Evolutionary conservation across 2,113 vertebrate genomes (phyloP), one percentile per base, ranked within the genome.

Genomic region (Mixornis gularis): DNA sequence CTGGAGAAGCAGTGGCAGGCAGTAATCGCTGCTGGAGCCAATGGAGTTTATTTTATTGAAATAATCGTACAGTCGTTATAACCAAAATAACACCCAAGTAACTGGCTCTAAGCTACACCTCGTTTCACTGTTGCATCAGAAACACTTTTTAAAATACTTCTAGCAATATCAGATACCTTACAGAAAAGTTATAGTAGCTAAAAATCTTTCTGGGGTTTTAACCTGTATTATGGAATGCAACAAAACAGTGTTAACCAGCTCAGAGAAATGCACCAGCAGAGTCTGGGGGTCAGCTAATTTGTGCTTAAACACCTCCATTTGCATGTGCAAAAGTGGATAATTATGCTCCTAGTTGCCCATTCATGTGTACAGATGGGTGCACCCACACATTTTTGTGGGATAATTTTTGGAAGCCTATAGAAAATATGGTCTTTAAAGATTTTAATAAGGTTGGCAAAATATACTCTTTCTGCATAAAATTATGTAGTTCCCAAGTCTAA

Each of bases 361-460:
- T 94, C 81, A 95, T 95, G 64, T 86, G 86, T 93, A 95, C 94
- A 96, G 94, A 95, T 96, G 94, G 94, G 90, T 87, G 88, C 92
- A 93, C 90, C 82, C 93, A 95, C 91, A 95, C 87, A 92, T 93
- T 96, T 91, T 94, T 83, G 87, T 93, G 95, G 94, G 86, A 93
- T 92, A 94, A 95, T 95, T 95, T 96, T 95, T 95, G 87, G 91
- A 96, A 96, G 95, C 60, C 78, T 71, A 87, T 85, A 94, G 92
- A 97, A 97, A 96, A 97, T 95, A 93, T 83, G 88, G 83, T 70
- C 89, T 81, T 91, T 85, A 93, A 95, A 91, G 83, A 94, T 94
- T 95, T 96, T 96, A 96, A 96, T 94, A 96, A 95, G 95, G 93
- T 93, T 96, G 95, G 93, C 94, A 96, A 89, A 96, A 92, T 71